Conservation (phyloP, 2,113 vertebrate species). For the Bagarius yarrelli region DNA sequence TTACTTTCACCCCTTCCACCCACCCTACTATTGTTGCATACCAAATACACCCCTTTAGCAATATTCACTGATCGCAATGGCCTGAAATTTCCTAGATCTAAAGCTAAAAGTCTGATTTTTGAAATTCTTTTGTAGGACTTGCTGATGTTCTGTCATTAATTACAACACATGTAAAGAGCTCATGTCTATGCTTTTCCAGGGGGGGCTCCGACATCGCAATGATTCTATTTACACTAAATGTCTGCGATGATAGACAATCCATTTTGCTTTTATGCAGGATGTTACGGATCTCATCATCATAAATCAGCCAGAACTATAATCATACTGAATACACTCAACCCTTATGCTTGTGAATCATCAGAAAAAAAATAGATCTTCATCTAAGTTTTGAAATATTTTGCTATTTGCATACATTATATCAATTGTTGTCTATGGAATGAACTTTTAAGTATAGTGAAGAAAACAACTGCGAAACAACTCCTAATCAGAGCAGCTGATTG, state of each 20-base stretch:
- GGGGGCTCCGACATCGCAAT: background rate
- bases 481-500: background rate
- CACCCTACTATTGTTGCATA: too few relatives aligned
- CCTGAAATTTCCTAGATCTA: too few relatives aligned
- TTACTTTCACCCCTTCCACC: too few relatives aligned
- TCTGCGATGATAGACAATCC: background rate
- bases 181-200: background rate
- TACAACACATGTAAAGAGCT: too few relatives aligned
- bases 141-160: too few relatives aligned
- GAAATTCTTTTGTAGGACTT: too few relatives aligned
- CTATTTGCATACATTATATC: background rate
- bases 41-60: too few relatives aligned
- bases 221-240: background rate
- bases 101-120: too few relatives aligned
- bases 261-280: background rate
- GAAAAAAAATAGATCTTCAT: background rate
- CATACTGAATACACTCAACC: background rate
- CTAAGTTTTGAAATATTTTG: background rate
- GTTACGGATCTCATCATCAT: constrained; percentile 4
- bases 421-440: background rate
- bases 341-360: constrained; percentile 4
- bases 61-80: too few relatives aligned
- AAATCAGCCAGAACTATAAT: background rate
- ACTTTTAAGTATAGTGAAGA: background rate
- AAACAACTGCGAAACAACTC: background rate